These are phyloP conservation scores for Plectropomus leopardus DNA, from an alignment of 2,113 vertebrate species.

Conservation along the genomic window DNA sequence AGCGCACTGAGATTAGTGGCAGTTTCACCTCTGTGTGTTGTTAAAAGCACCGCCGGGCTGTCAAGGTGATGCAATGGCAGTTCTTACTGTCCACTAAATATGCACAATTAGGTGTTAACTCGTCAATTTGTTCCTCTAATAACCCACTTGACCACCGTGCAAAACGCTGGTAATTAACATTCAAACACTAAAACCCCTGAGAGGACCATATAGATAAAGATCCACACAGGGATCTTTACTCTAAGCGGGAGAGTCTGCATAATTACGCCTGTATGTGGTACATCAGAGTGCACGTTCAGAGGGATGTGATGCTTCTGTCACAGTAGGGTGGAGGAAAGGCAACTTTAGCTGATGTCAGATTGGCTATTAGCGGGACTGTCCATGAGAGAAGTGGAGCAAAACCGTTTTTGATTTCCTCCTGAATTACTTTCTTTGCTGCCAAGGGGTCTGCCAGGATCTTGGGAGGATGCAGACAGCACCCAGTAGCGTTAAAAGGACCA, in stretches of 20 bases:
- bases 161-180: conserved; percentile 3
- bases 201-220: conserved; percentile 9
- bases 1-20: conserved; percentile 24
- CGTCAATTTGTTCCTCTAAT: conserved; percentile 20
- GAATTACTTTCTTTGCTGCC: conserved; percentile 45
- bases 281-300: background rate
- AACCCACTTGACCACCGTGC: conserved; percentile 28
- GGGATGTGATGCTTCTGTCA: conserved; percentile 27
- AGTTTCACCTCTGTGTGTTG: conserved; percentile 26
- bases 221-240: conserved; percentile 1
- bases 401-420: conserved; percentile 58
- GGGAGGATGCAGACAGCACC: background rate
- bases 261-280: background rate
- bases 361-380: conserved; percentile 49
- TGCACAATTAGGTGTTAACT: conserved; percentile 34
- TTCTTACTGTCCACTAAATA: conserved; percentile 7
- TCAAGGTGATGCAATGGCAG: conserved; percentile 25
- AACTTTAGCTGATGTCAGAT: conserved; percentile 33
- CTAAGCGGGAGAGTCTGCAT: background rate
- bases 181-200: conserved; percentile 22
- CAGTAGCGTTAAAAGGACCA: conserved; percentile 22
- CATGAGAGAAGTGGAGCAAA: conserved; percentile 51
- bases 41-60: conserved; percentile 21
- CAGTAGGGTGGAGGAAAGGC: conserved; percentile 24
- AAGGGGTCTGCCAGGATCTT: conserved; percentile 7